Evolutionary conservation across 2,113 vertebrate genomes (phyloP).

Genomic region (Chaetorhynchus papuensis): DNA sequence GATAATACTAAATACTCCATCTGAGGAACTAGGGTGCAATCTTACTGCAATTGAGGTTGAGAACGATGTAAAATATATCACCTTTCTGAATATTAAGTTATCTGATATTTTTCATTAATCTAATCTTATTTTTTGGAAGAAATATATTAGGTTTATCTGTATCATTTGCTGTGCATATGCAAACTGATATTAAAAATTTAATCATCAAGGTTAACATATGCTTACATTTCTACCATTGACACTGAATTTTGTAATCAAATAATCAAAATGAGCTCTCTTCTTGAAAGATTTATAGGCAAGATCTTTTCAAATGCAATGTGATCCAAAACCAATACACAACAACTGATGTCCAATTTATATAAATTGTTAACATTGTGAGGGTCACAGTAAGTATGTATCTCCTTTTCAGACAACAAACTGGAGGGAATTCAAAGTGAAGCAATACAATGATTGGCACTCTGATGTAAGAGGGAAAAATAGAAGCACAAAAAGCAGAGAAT

Average conservation of each 20-base stretch:
- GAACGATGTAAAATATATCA: background rate
- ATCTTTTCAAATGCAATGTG: background rate
- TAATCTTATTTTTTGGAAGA: background rate
- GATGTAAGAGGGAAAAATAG: background rate
- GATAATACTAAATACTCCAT: background rate
- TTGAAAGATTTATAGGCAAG: background rate
- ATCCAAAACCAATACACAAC: background rate
- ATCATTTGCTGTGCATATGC: background rate
- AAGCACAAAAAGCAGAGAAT: background rate
- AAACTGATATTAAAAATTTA: background rate
- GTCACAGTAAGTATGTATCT: background rate
- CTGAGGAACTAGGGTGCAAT: background rate
- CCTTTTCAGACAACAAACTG: background rate
- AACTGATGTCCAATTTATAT: background rate
- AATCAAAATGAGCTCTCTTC: background rate
- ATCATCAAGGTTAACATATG: background rate
- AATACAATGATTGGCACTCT: background rate
- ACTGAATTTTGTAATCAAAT: background rate
- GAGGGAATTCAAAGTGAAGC: background rate
- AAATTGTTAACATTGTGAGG: background rate
- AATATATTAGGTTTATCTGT: background rate
- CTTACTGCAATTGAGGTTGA: background rate
- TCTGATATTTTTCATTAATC: background rate
- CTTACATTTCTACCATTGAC: background rate
- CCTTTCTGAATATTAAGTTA: background rate